These are phyloP conservation scores for Turritopsis dohrnii DNA, from an alignment of 30 jellyfish, hydroid and myxozoan species.

Conservation along the genomic window DNA sequence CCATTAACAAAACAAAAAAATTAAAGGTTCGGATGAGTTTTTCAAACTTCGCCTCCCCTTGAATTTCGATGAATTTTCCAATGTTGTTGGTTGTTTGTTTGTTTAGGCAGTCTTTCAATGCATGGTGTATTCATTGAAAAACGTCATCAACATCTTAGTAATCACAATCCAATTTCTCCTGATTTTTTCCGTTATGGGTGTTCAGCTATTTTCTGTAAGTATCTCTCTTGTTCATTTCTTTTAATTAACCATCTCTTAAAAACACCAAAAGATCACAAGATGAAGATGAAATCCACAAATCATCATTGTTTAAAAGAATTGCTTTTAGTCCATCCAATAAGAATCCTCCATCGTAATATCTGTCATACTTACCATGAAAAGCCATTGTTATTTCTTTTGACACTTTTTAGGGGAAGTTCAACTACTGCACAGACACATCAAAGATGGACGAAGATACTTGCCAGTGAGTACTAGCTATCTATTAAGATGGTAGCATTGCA, in stretches of 20 bases:
- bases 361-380: background rate
- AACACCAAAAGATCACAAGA: too few relatives aligned
- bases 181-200: slow-evolving; percentile 92
- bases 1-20: slow-evolving; percentile 84
- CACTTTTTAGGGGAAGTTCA: slow-evolving; percentile 72
- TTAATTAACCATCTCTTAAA: too few relatives aligned
- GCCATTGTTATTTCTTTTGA: background rate
- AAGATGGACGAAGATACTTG: slow-evolving; percentile 65
- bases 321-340: too few relatives aligned
- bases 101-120: slow-evolving; percentile 95
- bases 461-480: too few relatives aligned
- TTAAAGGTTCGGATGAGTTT: slow-evolving; percentile 46
- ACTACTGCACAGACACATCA: slow-evolving; percentile 85
- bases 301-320: too few relatives aligned
- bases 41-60: too few relatives aligned
- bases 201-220: slow-evolving; percentile 84
- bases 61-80: too few relatives aligned
- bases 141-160: slow-evolving; percentile 81
- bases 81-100: background rate
- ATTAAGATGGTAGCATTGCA: too few relatives aligned
- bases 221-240: background rate
- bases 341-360: too few relatives aligned
- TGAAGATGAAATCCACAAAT: too few relatives aligned
- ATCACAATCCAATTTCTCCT: slow-evolving; percentile 74
- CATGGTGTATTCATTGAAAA: slow-evolving; percentile 88